Evolutionary conservation across 2,797 vertebrate species (phyloP), one percentile per base, ranked within the genome.

Genomic region (Forpus xanthops): DNA sequence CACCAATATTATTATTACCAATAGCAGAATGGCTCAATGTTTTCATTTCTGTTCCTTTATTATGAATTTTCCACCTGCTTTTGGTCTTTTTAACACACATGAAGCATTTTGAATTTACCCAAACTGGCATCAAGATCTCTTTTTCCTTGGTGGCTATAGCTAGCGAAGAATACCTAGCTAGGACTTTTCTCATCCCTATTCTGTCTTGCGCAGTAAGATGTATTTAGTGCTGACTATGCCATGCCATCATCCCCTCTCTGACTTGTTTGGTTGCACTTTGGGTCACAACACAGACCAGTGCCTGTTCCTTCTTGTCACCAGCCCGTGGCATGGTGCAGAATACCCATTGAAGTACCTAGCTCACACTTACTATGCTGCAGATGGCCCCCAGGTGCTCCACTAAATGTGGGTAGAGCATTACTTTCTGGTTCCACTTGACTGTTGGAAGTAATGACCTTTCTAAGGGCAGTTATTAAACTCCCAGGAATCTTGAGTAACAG

Each of bases 351-450:
- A 68, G 35, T 23, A 18, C 8, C 4, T 30, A 42, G 30, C 42
- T 80, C 3, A 0, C 19, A 24, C 17, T 62, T 45, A 6, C 3
- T 0, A 0, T 68, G 53, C 35, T 89, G 75, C 71, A 45, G 13
- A 2, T 10, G 19, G 5, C 23, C 28, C 7, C 61, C 1, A 2
- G 55, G 16, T 0, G 0, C 52, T 50, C 16, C 42, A 8, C 17
- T 42, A 30, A 61, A 75, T 23, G 35, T 44, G 25, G 4, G 9
- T 52, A 70, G 18, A 75, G 62, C 52, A 61, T 28, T 8, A 24
- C 31, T 72, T 87, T 50, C 33, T 53, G 17, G 4, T 42, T 13
- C 39, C 71, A 37, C 27, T 37, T 71, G 23, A n/a, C 7, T 44
- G 18, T 68, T 60, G 39, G 35, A 55, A 56, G 8, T 27, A 31